These are phyloP conservation scores for Brachionus manjavacas DNA, from an alignment of 1,140 invertebrate genomes.

Conservation along the genomic window DNA sequence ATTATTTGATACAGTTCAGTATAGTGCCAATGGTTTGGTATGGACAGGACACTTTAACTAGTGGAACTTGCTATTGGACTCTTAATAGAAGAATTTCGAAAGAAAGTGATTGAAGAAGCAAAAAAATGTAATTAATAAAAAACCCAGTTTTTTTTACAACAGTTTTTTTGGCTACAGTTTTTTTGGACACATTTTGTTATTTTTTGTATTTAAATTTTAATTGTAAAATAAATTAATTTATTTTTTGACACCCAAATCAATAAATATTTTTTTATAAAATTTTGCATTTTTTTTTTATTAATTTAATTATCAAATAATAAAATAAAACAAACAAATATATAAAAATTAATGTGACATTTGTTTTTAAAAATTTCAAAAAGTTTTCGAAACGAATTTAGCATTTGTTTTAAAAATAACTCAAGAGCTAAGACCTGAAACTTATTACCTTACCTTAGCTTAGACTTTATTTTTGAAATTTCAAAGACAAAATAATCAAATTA, in stretches of 20 bases:
- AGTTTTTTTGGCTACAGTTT: neutral
- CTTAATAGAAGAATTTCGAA: neutral
- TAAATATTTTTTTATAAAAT: neutral
- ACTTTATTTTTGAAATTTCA: neutral
- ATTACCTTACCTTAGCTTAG: neutral
- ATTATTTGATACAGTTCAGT: constrained; percentile 40
- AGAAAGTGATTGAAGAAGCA: neutral
- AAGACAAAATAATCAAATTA: neutral
- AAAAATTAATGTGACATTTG: neutral
- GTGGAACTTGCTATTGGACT: neutral
- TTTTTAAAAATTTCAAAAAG: neutral
- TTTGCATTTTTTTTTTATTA: neutral
- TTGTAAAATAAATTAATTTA: neutral
- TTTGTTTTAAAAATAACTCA: neutral
- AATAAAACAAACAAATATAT: neutral
- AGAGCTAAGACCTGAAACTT: neutral
- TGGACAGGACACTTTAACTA: constrained; percentile 30
- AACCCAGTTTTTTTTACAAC: neutral
- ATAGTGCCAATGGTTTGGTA: constrained; percentile 36
- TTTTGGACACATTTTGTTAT: neutral
- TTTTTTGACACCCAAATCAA: neutral
- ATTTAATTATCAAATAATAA: neutral
- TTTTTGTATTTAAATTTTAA: neutral
- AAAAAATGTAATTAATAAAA: neutral
- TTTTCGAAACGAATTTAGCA: neutral